A percentile compares a stretch with the other conserved stretches of the same genome.
Conservation (phyloP, 2,797 vertebrate species). For the Alectoris magna region DNA sequence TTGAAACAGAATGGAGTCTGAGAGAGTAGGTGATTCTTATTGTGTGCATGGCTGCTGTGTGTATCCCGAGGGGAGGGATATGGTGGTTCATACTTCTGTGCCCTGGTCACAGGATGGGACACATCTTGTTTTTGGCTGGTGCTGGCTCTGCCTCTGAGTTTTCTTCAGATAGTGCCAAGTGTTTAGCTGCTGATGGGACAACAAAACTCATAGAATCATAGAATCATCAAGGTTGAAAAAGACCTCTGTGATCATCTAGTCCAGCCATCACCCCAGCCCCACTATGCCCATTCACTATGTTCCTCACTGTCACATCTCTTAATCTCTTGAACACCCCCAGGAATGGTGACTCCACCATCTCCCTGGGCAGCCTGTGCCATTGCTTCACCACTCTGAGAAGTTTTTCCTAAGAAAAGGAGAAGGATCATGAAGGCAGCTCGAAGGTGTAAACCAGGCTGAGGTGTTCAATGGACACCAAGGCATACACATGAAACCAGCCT, state of each 20-base stretch:
- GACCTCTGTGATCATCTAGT: too few species aligned
- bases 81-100: not conserved
- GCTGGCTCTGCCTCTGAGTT: not conserved
- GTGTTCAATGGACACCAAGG: not conserved
- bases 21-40: not conserved
- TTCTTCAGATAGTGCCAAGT: not conserved
- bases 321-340: too few species aligned
- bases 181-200: not conserved
- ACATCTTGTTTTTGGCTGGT: not conserved
- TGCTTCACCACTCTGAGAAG: too few species aligned
- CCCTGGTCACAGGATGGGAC: not conserved
- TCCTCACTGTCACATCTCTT: too few species aligned
- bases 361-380: too few species aligned
- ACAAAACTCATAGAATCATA: too few species aligned
- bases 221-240: too few species aligned
- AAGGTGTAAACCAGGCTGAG: not conserved
- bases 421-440: not conserved
- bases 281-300: too few species aligned
- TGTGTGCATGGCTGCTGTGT: not conserved
- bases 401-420: not conserved
- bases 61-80: not conserved
- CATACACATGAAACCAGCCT: fast-evolving
- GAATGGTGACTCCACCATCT: too few species aligned
- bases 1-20: not conserved
- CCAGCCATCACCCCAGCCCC: too few species aligned